Evolutionary conservation across 2,797 vertebrate genomes (phyloP).

Genomic region (Brotogeris chrysoptera): DNA sequence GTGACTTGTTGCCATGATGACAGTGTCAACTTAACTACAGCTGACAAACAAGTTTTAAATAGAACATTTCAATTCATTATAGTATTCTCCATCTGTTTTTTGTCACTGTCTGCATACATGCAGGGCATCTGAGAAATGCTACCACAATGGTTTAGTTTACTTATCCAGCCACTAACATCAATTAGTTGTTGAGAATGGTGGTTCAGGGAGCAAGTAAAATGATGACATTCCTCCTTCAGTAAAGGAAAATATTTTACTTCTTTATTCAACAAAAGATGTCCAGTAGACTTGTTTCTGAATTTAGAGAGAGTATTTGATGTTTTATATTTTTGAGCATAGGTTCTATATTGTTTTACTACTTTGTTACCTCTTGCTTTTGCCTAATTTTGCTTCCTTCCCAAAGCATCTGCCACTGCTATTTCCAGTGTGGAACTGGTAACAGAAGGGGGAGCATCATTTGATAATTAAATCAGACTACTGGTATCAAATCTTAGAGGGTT

Average conservation of each 20-base stretch:
- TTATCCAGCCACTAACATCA: conserved; percentile 31
- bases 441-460: not conserved
- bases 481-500: conserved; percentile 46
- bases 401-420: conserved; percentile 36
- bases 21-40: conserved; percentile 79
- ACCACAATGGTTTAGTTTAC: conserved; percentile 68
- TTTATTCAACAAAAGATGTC: conserved; percentile 1
- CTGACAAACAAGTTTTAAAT: conserved; percentile 83
- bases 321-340: not conserved
- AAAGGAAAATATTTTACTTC: conserved; percentile 15
- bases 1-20: conserved; percentile 81
- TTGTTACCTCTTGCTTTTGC: not conserved
- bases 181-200: conserved; percentile 37
- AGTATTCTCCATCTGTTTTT: conserved; percentile 78
- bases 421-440: conserved; percentile 22
- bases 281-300: not conserved
- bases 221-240: not conserved
- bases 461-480: conserved; percentile 24
- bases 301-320: not conserved
- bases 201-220: conserved; percentile 51
- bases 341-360: not conserved
- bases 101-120: conserved; percentile 51
- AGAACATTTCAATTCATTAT: conserved; percentile 80
- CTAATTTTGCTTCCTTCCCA: not conserved
- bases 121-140: conserved; percentile 70